A percentile compares a stretch with the other conserved stretches of the same genome.
These are phyloP conservation scores for Lysandra bellargus DNA, from an alignment of 2,888 invertebrate species.

Conservation along the genomic window DNA sequence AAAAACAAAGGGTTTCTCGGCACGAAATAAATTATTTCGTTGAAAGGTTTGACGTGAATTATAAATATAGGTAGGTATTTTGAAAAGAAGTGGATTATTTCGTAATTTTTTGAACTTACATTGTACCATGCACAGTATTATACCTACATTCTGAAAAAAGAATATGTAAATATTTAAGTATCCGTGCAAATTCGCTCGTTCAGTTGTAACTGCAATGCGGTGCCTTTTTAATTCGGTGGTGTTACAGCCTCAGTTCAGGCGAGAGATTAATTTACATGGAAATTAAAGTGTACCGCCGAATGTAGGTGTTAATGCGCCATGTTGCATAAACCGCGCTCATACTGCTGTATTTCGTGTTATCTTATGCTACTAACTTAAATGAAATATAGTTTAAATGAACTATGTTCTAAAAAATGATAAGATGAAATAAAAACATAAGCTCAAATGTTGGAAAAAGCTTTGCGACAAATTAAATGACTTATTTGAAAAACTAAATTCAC, in stretches of 20 bases:
- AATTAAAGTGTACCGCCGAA: slow-evolving; percentile 48
- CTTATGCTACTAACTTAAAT: background rate
- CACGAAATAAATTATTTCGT: background rate
- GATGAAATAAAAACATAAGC: too few species aligned
- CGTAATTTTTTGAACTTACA: background rate
- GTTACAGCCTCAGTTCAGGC: slow-evolving; percentile 56
- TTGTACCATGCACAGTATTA: background rate
- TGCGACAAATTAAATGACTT: too few species aligned
- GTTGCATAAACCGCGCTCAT: background rate
- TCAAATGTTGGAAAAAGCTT: too few species aligned
- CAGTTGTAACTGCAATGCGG: slow-evolving; percentile 47
- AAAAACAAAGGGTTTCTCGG: background rate
- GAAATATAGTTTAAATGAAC: background rate
- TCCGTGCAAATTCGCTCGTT: slow-evolving; percentile 19
- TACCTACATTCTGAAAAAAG: background rate
- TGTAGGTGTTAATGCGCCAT: slow-evolving; percentile 34
- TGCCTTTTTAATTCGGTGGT: slow-evolving; percentile 50
- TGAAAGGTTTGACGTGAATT: background rate
- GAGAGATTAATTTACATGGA: slow-evolving; percentile 59
- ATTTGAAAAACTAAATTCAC: too few species aligned
- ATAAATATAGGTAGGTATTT: slow-evolving; percentile 5
- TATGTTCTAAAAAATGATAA: too few species aligned
- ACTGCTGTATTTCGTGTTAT: background rate
- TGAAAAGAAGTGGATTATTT: background rate
- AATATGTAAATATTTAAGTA: background rate